Conservation (phyloP, 2,797 vertebrate species). For the Labroides dimidiatus region DNA sequence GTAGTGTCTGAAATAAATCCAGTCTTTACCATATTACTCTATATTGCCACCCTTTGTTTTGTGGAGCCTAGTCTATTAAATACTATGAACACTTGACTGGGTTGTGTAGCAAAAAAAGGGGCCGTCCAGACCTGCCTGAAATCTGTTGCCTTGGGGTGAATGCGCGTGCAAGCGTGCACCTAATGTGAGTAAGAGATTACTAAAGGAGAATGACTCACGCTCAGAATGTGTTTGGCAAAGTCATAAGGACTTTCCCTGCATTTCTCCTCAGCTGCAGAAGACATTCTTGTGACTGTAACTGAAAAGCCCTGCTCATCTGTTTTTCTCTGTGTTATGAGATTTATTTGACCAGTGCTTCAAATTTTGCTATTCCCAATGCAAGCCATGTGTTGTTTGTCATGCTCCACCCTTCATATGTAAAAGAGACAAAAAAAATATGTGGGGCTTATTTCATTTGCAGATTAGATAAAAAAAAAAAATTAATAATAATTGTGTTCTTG, state of each 20-base stretch:
- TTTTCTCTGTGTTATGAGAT: conserved; percentile 50
- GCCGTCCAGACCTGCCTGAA: conserved; percentile 80
- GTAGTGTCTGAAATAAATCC: background rate
- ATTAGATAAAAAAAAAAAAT: conserved; percentile 48
- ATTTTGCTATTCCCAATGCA: conserved; percentile 38
- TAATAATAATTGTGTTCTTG: no score
- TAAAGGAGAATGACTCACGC: conserved; percentile 71
- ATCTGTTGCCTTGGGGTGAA: conserved; percentile 74
- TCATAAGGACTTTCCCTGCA: conserved; percentile 74
- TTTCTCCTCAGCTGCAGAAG: conserved; percentile 59
- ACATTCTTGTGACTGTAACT: conserved; percentile 38
- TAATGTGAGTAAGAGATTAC: conserved; percentile 70
- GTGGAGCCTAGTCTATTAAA: conserved; percentile 54
- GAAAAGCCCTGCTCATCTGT: conserved; percentile 49
- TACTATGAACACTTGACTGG: conserved; percentile 66
- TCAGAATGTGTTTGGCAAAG: conserved; percentile 71
- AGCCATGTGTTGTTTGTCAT: conserved; percentile 65
- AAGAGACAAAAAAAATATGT: background rate
- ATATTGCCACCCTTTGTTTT: conserved; percentile 33
- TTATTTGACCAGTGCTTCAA: conserved; percentile 51
- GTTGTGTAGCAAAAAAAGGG: conserved; percentile 41
- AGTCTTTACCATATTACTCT: conserved; percentile 4
- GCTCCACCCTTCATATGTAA: conserved; percentile 45
- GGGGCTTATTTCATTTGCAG: conserved; percentile 65
- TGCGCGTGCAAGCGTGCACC: conserved; percentile 49